Evolutionary conservation across 2,888 invertebrate genomes (phyloP).

Genomic region (Drosophila merina): DNA sequence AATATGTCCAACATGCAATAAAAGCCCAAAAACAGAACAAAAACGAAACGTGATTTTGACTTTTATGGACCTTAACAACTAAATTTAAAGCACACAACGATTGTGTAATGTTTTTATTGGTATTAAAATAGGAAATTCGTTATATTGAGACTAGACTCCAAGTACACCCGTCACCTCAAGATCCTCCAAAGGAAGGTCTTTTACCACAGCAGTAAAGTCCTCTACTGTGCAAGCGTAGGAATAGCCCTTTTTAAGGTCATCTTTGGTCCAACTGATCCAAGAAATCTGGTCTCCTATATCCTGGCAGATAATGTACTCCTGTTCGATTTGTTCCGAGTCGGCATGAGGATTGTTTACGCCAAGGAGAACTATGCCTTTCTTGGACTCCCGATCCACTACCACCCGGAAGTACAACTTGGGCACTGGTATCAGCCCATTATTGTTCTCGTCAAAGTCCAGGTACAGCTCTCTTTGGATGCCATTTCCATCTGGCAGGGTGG

Average conservation of each 20-base stretch:
- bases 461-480: constrained; percentile 80
- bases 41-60: constrained; percentile 32
- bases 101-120: constrained; percentile 21
- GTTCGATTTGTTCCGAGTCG: constrained; percentile 60
- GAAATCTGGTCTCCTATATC: constrained; percentile 72
- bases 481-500: constrained; percentile 84
- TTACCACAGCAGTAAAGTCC: constrained; percentile 67
- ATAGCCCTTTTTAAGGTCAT: constrained; percentile 70
- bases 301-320: constrained; percentile 74
- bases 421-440: constrained; percentile 84
- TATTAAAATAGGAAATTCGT: constrained; percentile 30
- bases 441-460: constrained; percentile 79
- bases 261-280: constrained; percentile 77
- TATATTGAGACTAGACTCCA: constrained; percentile 44
- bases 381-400: constrained; percentile 83
- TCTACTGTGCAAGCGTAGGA: constrained; percentile 78
- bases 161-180: constrained; percentile 65
- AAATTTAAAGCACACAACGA: constrained; percentile 15
- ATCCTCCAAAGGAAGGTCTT: constrained; percentile 66
- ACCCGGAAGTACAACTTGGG: constrained; percentile 86
- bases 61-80: constrained; percentile 26
- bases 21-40: constrained; percentile 35
- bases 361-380: constrained; percentile 85
- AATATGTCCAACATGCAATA: constrained; percentile 43
- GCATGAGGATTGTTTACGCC: constrained; percentile 84